These are phyloP conservation scores for Stichopus chloronotus DNA, from an alignment of 35 echinoderm and acorn worm species.

Conservation along the genomic window DNA sequence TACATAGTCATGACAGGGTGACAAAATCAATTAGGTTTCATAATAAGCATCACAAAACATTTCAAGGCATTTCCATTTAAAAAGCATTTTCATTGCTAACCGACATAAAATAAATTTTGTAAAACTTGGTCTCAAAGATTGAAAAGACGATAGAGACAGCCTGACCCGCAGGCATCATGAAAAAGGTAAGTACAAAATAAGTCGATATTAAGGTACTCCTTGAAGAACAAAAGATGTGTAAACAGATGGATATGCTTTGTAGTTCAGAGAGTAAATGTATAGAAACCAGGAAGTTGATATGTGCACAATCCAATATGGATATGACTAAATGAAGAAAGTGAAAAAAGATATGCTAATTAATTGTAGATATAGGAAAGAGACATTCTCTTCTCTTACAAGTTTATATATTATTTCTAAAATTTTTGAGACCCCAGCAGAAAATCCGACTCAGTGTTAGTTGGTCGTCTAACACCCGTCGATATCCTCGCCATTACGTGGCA, in stretches of 20 bases:
- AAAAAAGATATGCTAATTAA: no score
- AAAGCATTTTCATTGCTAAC: background rate
- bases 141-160: background rate
- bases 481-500: no score
- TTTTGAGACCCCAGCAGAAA: no score
- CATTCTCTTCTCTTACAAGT: no score
- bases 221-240: background rate
- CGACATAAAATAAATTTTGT: background rate
- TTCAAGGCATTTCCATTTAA: constrained; percentile 1
- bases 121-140: background rate
- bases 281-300: background rate
- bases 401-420: no score
- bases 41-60: background rate
- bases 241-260: background rate
- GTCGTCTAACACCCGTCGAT: no score
- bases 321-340: background rate
- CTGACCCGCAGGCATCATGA: background rate
- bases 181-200: background rate
- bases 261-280: no score
- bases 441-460: no score
- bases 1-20: background rate
- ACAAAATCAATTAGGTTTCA: background rate
- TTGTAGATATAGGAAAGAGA: no score
- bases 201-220: background rate
- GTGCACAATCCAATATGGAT: constrained; percentile 1